Percentiles rank a stretch among this genome's conserved stretches.
Conservation (phyloP, 2,797 vertebrate species). For the Selene dorsalis region DNA sequence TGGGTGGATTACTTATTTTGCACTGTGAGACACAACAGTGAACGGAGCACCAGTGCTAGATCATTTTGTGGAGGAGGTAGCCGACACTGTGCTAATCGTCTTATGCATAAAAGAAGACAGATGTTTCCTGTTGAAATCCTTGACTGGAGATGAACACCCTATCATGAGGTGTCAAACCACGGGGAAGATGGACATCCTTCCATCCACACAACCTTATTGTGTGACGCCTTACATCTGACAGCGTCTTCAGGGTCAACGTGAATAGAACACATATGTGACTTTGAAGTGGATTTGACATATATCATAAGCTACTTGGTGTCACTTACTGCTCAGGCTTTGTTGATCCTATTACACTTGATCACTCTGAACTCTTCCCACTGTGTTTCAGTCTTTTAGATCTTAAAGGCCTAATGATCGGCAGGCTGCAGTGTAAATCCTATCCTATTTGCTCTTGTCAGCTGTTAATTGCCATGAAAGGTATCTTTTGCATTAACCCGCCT, state of each 20-base stretch:
- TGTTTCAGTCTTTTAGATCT: constrained; percentile 46
- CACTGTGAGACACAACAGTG: neutral
- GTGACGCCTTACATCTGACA: constrained; percentile 12
- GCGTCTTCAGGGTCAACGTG: neutral
- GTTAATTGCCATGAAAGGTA: constrained; percentile 72
- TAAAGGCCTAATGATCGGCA: constrained; percentile 55
- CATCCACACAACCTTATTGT: neutral
- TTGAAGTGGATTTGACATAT: constrained; percentile 38
- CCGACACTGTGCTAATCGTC: constrained; percentile 34
- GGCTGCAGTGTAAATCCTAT: constrained; percentile 52
- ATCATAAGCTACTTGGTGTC: constrained; percentile 62
- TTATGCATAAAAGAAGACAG: constrained; percentile 36
- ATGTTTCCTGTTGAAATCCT: constrained; percentile 41
- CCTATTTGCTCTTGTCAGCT: constrained; percentile 75
- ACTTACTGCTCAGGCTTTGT: constrained; percentile 52
- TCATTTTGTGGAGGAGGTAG: constrained; percentile 12
- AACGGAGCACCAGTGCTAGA: neutral
- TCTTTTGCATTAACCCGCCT: constrained; percentile 73
- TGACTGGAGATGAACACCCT: constrained; percentile 7
- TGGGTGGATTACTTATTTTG: neutral
- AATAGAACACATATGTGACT: constrained; percentile 35
- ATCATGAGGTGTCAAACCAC: constrained; percentile 6
- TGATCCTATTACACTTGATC: constrained; percentile 74
- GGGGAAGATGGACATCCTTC: constrained; percentile 20
- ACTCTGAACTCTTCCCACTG: constrained; percentile 57